These are phyloP conservation scores for Coptodon bakossiorum DNA, from an alignment of 2,113 vertebrate species.

Conservation along the genomic window DNA sequence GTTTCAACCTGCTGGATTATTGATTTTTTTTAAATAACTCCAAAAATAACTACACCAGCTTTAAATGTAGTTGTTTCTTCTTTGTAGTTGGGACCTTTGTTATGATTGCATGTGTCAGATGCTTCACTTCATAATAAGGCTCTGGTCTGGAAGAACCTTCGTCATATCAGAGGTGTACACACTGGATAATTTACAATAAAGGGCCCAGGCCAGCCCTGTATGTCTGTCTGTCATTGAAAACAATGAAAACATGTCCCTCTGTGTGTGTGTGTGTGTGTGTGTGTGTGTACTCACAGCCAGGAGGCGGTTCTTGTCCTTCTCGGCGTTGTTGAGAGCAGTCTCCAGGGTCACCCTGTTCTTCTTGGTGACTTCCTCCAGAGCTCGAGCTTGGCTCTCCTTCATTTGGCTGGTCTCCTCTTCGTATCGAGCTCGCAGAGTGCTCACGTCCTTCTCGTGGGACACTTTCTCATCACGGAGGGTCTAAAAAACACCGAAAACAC, in stretches of 20 bases:
- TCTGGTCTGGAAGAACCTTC: neutral
- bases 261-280: neutral
- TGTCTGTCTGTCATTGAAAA: neutral
- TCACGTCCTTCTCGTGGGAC: slow-evolving; percentile 87
- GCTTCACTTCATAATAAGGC: neutral
- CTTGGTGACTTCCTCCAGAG: slow-evolving; percentile 86
- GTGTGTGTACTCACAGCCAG: slow-evolving; percentile 75
- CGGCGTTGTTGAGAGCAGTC: slow-evolving; percentile 74
- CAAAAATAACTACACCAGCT: neutral
- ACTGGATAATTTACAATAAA: neutral
- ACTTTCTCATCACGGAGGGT: slow-evolving; percentile 87
- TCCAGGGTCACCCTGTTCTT: slow-evolving; percentile 88
- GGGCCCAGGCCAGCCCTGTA: neutral
- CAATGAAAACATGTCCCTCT: neutral
- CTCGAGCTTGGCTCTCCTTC: slow-evolving; percentile 87
- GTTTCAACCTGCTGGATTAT: neutral
- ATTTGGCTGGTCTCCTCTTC: slow-evolving; percentile 85
- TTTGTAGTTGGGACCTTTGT: too few species aligned
- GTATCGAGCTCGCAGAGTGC: slow-evolving; percentile 74
- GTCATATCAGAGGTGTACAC: neutral
- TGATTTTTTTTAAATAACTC: neutral
- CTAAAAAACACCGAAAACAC: slow-evolving; percentile 43
- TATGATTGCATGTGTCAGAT: neutral
- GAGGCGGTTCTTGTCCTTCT: slow-evolving; percentile 86
- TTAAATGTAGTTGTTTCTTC: neutral